Evolutionary conservation across 2,888 invertebrate species (phyloP).

Genomic region (Ceriagrion tenellum): DNA sequence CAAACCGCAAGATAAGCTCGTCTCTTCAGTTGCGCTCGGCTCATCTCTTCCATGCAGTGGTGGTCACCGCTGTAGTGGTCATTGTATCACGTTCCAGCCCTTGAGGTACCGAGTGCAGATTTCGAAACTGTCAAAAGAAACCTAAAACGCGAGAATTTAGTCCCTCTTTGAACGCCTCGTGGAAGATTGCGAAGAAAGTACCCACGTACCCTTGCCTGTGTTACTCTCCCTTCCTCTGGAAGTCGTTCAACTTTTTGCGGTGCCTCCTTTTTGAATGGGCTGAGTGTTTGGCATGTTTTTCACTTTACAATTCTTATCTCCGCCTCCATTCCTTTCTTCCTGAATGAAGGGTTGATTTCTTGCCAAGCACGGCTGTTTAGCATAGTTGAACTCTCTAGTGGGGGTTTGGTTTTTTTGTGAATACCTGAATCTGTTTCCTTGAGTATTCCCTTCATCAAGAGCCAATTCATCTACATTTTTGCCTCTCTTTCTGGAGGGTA

Average conservation of each 20-base stretch:
- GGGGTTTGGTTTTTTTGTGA: neutral
- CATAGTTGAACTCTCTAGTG: neutral
- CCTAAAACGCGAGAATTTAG: neutral
- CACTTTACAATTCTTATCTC: neutral
- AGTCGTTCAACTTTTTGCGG: neutral
- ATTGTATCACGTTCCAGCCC: neutral
- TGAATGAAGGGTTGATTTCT: neutral
- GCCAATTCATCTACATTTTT: no score
- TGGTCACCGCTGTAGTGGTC: neutral
- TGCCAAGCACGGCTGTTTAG: neutral
- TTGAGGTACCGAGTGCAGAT: neutral
- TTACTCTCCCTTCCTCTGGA: neutral
- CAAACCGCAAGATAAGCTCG: neutral
- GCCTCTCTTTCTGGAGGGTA: neutral
- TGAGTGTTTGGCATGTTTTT: neutral
- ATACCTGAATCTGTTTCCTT: neutral
- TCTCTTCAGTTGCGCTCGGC: neutral
- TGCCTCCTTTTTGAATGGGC: neutral
- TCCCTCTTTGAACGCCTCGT: neutral
- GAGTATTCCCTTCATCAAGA: neutral
- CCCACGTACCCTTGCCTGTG: neutral
- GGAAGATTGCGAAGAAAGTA: neutral
- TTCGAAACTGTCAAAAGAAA: neutral
- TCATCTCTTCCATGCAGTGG: neutral
- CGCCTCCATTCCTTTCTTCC: neutral